A percentile compares a stretch with the other conserved stretches of the same genome.
Conservation (phyloP, 2,888 invertebrate species). For the Furcula furcula region DNA sequence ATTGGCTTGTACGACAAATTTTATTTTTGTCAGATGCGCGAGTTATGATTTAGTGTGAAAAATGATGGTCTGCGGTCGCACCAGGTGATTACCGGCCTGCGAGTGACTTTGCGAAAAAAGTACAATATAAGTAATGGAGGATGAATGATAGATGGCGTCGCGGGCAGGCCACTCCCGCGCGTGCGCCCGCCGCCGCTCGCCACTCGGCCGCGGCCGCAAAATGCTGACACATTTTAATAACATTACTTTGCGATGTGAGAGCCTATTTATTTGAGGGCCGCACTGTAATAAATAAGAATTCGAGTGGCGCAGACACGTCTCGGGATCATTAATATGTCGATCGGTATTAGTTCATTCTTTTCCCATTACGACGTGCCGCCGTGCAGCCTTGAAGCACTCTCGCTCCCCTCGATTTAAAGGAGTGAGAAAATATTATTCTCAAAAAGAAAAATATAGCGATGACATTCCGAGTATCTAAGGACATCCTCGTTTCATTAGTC, state of each 20-base stretch:
- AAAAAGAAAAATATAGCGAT: conserved; percentile 2
- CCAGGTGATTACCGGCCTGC: conserved; percentile 81
- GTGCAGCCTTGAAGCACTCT: conserved; percentile 24
- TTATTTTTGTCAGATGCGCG: conserved; percentile 78
- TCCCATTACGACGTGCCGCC: conserved; percentile 46
- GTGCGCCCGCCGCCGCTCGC: conserved; percentile 44
- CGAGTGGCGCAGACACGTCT: conserved; percentile 67
- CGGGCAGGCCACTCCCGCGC: conserved; percentile 46
- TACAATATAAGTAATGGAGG: conserved; percentile 82
- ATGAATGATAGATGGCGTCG: conserved; percentile 79
- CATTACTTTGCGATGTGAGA: conserved; percentile 76
- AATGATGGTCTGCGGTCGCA: conserved; percentile 75
- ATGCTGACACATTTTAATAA: conserved; percentile 82
- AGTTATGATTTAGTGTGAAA: conserved; percentile 80
- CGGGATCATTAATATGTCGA: conserved; percentile 66
- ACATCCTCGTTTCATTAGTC: conserved; percentile 8
- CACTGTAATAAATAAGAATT: conserved; percentile 75
- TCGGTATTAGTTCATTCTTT: conserved; percentile 64
- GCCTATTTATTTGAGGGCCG: conserved; percentile 76
- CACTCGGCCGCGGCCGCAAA: conserved; percentile 45
- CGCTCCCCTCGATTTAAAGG: conserved; percentile 26
- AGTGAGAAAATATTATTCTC: conserved; percentile 8
- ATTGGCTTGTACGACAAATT: conserved; percentile 80
- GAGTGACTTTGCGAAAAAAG: conserved; percentile 81
- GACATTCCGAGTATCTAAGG: conserved; percentile 2